phyloP scores from a whole-genome alignment of 2,113 vertebrate genomes.

The Pangasianodon hypophthalmus region DNA sequence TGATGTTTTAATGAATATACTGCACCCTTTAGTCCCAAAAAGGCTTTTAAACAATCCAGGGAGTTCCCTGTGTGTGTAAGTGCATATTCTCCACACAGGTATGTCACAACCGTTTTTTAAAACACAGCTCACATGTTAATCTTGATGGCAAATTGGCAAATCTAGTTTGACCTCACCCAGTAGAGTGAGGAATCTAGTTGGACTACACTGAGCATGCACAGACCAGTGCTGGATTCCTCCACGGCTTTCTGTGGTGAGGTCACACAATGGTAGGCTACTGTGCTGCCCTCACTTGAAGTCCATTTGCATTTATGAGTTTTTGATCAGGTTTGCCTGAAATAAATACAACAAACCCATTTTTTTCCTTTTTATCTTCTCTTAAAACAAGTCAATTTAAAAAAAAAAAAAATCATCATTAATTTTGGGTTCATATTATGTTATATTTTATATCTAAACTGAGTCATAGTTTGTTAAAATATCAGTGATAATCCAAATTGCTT shows the following conservation, averaged over 20 bases:
- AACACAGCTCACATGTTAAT: slow-evolving; percentile 33
- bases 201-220: slow-evolving; percentile 73
- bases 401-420: background rate
- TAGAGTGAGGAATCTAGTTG: slow-evolving; percentile 69
- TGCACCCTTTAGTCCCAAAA: background rate
- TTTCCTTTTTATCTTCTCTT: background rate
- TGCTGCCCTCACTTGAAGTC: background rate
- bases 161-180: slow-evolving; percentile 57
- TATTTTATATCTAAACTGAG: background rate
- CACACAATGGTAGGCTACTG: slow-evolving; percentile 46
- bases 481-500: background rate
- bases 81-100: slow-evolving; percentile 48
- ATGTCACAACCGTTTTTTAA: slow-evolving; percentile 52
- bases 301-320: background rate
- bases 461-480: background rate
- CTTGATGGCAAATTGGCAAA: slow-evolving; percentile 53
- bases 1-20: background rate
- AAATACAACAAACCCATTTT: background rate
- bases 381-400: background rate
- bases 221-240: slow-evolving; percentile 74
- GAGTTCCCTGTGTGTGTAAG: slow-evolving; percentile 60
- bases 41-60: slow-evolving; percentile 13
- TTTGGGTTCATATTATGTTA: background rate
- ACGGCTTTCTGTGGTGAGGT: slow-evolving; percentile 62
- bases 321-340: background rate